Evolutionary conservation across 2,113 vertebrate species (phyloP), one percentile per base, ranked within the genome.

Genomic region (Saguinus imperator): DNA sequence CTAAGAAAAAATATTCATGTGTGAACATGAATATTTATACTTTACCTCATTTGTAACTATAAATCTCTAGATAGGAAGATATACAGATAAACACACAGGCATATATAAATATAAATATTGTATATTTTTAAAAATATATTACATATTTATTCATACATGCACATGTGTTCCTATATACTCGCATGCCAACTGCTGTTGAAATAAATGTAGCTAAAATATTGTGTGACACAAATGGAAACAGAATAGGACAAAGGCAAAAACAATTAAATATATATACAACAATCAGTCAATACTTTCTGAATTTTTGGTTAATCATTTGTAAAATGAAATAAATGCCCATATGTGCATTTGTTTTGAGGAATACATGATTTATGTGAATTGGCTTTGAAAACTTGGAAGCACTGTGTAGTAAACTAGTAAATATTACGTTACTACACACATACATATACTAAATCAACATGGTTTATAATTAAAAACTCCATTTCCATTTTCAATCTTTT

Each of bases 221-320:
- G 43, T 52, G 17, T 3, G 66, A n/a, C 35, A 32, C 13, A 55
- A 83, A 75, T 32, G 58, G n/a, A 8, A 86, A 55, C 7, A 13
- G 0, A n/a, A 6, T 45, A 48, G 13, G 11, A 45, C 11, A 50
- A 64, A 45, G 2, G 8, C 0, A 35, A 18, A 11, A 72, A 1
- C 16, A 72, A 68, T 68, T 87, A 94, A 52, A 52, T 25, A 70
- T 7, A 52, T 21, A 14, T 7, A 21, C 0, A 64, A 11, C 3
- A 52, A 68, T 9, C 48, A 68, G 14, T 7, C 25, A 70, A 45
- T 48, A 29, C 0, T 75, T 76, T 89, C 20, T 40, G 8, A 66
- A 20, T 16, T 91, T 94, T 87, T 12, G 40, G 8, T n/a, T 13
- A 21, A 4, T 66, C 29, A 23, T 43, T 12, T 77, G 11, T 58